These are phyloP conservation scores for Brachionus paranguensis DNA, from an alignment of 1,140 invertebrate genomes.

Conservation along the genomic window DNA sequence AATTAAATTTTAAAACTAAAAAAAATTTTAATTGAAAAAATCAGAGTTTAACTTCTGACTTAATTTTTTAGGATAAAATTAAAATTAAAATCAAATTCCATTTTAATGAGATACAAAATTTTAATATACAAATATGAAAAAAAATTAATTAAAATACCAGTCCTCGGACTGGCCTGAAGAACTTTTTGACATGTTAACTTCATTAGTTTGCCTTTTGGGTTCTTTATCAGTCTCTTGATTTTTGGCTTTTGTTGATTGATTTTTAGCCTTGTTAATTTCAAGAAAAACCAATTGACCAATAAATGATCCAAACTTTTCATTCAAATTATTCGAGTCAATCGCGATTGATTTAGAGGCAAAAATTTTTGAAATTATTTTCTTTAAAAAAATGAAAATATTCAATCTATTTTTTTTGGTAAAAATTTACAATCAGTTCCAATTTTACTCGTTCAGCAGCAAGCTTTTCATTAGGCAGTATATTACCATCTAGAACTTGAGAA, in stretches of 20 bases:
- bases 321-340: neutral
- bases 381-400: neutral
- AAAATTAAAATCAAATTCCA: neutral
- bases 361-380: constrained; percentile 11
- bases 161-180: neutral
- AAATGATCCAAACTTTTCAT: neutral
- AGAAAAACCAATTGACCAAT: neutral
- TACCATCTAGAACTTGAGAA: neutral
- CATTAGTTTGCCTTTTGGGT: neutral
- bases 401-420: neutral
- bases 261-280: neutral
- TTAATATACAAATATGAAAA: neutral
- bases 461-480: neutral
- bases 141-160: neutral
- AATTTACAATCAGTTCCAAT: neutral
- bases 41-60: constrained; percentile 7
- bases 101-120: constrained; percentile 11
- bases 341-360: neutral
- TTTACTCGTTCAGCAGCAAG: constrained; percentile 4
- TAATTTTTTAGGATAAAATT: neutral
- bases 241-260: neutral
- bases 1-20: neutral
- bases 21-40: neutral
- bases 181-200: constrained; percentile 3
- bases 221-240: neutral